Conservation (phyloP, 2,113 vertebrate species). For the Rafetus swinhoei region DNA sequence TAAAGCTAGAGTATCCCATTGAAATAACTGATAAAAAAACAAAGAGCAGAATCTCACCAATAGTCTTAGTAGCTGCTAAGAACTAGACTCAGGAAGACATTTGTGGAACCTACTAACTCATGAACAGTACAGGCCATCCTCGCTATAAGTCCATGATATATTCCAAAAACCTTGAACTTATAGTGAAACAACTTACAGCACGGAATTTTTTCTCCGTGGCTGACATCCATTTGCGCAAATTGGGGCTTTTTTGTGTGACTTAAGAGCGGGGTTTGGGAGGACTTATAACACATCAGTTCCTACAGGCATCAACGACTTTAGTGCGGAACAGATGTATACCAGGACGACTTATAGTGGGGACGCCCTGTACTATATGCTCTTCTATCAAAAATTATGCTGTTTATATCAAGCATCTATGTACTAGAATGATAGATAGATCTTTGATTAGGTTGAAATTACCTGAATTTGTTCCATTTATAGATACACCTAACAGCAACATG, state of each 20-base stretch:
- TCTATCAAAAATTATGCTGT: neutral
- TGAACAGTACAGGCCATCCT: neutral
- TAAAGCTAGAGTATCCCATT: neutral
- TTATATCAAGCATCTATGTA: neutral
- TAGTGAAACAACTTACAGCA: too few relatives aligned
- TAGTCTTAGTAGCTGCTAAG: neutral
- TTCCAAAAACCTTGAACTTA: too few relatives aligned
- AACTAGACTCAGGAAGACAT: neutral
- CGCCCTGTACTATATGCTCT: neutral
- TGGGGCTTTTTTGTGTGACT: too few relatives aligned
- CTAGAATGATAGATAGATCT: too few relatives aligned
- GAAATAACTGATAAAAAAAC: accelerated
- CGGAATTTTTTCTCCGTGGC: too few relatives aligned
- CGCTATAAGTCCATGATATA: too few relatives aligned
- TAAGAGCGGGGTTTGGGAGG: too few relatives aligned
- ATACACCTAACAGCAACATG: neutral
- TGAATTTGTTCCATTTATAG: neutral
- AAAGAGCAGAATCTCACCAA: neutral
- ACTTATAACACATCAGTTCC: too few relatives aligned
- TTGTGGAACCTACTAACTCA: neutral
- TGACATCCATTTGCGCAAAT: too few relatives aligned
- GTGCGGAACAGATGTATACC: too few relatives aligned
- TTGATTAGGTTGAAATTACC: neutral
- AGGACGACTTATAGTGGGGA: too few relatives aligned
- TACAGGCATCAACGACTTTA: too few relatives aligned